Conservation (phyloP, 2,797 vertebrate species). For the Acipenser ruthenus region DNA sequence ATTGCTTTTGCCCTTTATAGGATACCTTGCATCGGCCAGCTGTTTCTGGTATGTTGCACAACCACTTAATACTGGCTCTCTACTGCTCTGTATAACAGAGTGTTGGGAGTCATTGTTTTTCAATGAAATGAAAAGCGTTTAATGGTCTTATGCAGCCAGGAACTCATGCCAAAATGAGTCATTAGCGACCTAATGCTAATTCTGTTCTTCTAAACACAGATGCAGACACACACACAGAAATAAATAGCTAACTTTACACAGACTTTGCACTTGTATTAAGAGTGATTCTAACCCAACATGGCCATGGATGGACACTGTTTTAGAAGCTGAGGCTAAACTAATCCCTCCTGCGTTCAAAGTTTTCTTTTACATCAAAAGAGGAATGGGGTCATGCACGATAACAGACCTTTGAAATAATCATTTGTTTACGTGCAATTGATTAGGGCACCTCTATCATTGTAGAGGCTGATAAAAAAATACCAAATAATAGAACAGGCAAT, state of each 20-base stretch:
- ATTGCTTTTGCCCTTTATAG: no score
- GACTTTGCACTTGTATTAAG: no score
- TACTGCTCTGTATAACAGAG: no score
- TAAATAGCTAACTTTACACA: no score
- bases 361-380: neutral
- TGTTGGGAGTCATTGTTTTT: neutral
- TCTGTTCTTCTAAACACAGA: neutral
- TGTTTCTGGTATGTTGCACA: no score
- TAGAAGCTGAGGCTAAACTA: no score
- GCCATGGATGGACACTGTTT: no score
- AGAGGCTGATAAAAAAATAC: neutral
- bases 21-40: no score
- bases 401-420: neutral
- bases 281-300: no score
- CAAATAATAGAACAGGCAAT: neutral
- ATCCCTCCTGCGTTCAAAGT: no score
- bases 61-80: no score
- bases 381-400: neutral
- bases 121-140: neutral
- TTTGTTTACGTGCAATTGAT: neutral
- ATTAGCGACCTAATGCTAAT: neutral
- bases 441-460: neutral
- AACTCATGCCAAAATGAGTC: neutral
- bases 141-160: neutral
- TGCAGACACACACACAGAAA: neutral